Evolutionary conservation across 2,797 vertebrate genomes (phyloP), one percentile per base, ranked within the genome.

Genomic region (Urophycis tenuis): DNA sequence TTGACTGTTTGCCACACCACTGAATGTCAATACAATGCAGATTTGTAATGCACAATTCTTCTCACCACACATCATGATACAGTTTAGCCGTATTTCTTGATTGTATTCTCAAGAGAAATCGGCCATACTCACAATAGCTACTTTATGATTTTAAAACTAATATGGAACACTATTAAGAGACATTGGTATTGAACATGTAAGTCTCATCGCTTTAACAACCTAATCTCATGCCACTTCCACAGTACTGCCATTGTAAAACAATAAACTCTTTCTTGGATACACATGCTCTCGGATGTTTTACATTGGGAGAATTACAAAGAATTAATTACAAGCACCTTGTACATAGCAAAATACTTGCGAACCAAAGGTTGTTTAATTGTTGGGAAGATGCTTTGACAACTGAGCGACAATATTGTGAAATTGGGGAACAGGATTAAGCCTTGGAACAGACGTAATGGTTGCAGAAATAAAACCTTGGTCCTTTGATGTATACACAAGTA

Each of bases 231-330:
- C 86, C 78, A 87, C 85, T 88, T 88, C 82, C 85, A 89, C 85
- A 90, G 89, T 91, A 90, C 91, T 91, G 91, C 90, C 90, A 89
- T 86, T 88, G 87, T 91, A 79, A 91, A 88, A 87, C 88, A 93
- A 93, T 88, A 91, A 91, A 82, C 78, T 78, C 34, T 74, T 78
- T 78, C 60, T 72, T 33, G 78, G 79, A 87, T 81, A 80, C 22
- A 35, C 70, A 70, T 29, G 77, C 78, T 77, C 34, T 74, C 74
- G 81, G 11, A 19, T 15, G 29, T 41, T 30, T 36, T 71, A 29
- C 29, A 29, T 22, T 67, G 60, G 22, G 60, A 1, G 64, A 10
- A 31, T 69, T 14, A 6, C 15, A n/a, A n/a, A n/a, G n/a, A n/a
- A n/a, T 64, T 64, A 25, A 17, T 14, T 41, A 41, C n/a, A 41